A percentile compares a stretch with the other conserved stretches of the same genome.
These are phyloP conservation scores for Drosophila subpulchrella DNA, from an alignment of 1,140 invertebrate genomes.

Conservation along the genomic window DNA sequence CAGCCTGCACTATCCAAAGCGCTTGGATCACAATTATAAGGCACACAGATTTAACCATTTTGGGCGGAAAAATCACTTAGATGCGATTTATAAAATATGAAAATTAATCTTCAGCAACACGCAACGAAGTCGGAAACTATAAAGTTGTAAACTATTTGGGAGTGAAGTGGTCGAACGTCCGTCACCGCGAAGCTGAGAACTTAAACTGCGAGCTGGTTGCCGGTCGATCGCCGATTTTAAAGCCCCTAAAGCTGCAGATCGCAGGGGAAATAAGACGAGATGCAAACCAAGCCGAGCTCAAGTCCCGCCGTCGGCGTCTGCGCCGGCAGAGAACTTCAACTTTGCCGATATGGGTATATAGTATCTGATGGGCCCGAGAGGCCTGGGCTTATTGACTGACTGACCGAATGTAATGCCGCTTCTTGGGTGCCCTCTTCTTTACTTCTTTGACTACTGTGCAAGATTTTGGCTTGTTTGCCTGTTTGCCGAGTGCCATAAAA, in stretches of 20 bases:
- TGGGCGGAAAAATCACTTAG: conserved; percentile 13
- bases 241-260: conserved; percentile 32
- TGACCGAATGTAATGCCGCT: conserved; percentile 13
- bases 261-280: conserved; percentile 32
- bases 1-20: conserved; percentile 41
- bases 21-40: conserved; percentile 48
- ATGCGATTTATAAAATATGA: conserved; percentile 3
- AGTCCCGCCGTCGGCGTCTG: conserved; percentile 11
- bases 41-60: conserved; percentile 56
- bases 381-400: conserved; percentile 25
- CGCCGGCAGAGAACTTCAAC: conserved; percentile 39
- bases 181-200: conserved; percentile 62
- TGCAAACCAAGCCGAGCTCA: conserved; percentile 41
- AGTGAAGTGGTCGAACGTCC: conserved; percentile 40
- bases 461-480: conserved; percentile 45
- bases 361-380: conserved; percentile 9
- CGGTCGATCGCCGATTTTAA: conserved; percentile 61
- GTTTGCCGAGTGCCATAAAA: conserved; percentile 44
- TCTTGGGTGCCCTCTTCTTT: conserved; percentile 10
- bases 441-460: conserved; percentile 22
- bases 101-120: conserved; percentile 1
- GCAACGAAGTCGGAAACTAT: conserved; percentile 1
- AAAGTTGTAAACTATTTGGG: conserved; percentile 6
- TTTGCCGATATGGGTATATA: conserved; percentile 14
- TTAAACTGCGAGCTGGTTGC: conserved; percentile 58